These are phyloP conservation scores for Drosophila emarginata DNA, from an alignment of 2,888 invertebrate species.

Conservation along the genomic window DNA sequence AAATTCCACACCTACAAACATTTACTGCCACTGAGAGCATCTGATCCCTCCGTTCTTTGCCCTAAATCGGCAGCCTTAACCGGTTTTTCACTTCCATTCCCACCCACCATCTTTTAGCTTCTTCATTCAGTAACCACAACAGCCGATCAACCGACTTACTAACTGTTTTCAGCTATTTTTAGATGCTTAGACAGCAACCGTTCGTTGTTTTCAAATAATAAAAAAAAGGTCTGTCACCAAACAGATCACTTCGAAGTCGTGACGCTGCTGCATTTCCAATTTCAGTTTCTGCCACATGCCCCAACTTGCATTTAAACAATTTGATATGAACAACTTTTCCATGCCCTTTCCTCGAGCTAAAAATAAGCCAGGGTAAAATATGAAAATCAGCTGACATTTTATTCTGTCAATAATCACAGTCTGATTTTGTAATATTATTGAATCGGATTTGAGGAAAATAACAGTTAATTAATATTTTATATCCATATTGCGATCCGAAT, in stretches of 20 bases:
- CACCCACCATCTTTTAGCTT: constrained; percentile 48
- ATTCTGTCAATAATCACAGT: too few species aligned
- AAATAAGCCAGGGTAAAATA: background rate
- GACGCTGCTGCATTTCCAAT: constrained; percentile 4
- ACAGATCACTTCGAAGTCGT: constrained; percentile 2
- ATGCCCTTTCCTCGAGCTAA: background rate
- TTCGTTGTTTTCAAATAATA: background rate
- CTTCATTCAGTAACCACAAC: background rate
- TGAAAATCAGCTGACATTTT: too few species aligned
- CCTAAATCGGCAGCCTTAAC: constrained; percentile 64
- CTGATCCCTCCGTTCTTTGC: constrained; percentile 34
- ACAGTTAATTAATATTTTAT: too few species aligned
- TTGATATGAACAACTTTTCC: background rate
- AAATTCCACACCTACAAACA: background rate
- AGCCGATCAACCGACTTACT: constrained; percentile 8
- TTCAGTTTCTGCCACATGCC: constrained; percentile 15
- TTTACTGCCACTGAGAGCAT: background rate
- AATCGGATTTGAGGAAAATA: too few species aligned
- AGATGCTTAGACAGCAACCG: constrained; percentile 17
- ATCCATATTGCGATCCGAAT: too few species aligned
- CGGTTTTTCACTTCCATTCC: constrained; percentile 48
- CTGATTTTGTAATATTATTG: too few species aligned
- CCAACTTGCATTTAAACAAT: background rate
- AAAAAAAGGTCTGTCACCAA: background rate
- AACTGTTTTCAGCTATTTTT: constrained; percentile 38